A percentile compares a stretch with the other conserved stretches of the same genome.
Evolutionary conservation across 2,113 vertebrate genomes (phyloP).

Genomic region (Montifringilla adamsi): DNA sequence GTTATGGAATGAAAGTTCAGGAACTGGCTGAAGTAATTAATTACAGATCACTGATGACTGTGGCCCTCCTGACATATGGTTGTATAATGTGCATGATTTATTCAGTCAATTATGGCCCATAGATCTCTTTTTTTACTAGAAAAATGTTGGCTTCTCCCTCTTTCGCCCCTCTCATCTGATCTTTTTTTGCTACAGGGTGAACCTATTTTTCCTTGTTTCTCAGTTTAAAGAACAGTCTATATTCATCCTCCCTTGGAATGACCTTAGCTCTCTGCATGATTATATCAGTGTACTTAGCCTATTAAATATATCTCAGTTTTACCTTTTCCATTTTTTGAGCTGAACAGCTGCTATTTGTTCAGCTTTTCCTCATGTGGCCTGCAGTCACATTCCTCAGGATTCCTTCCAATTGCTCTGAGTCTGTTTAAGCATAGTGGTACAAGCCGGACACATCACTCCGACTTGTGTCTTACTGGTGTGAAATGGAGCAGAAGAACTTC

Average conservation of each 20-base stretch:
- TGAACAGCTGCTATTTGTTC: not conserved
- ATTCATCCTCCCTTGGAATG: not conserved
- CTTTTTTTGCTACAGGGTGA: not conserved
- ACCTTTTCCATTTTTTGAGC: not conserved
- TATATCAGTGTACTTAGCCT: not conserved
- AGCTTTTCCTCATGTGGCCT: not conserved
- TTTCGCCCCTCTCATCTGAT: not conserved
- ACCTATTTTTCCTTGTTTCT: not conserved
- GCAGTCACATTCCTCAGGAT: not conserved
- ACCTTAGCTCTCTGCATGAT: not conserved
- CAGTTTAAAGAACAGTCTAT: not conserved
- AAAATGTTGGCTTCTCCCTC: not conserved
- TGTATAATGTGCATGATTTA: not conserved
- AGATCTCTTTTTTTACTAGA: not conserved
- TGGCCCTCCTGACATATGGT: not conserved
- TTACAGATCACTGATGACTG: not conserved
- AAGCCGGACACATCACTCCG: not conserved
- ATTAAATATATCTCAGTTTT: not conserved
- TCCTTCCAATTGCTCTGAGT: not conserved
- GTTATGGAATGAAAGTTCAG: not conserved
- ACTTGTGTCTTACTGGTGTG: accelerated
- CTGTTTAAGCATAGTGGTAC: not conserved
- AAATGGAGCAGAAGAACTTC: not conserved
- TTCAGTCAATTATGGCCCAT: not conserved
- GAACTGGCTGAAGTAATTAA: not conserved